A percentile compares a stretch with the other conserved stretches of the same genome.
phyloP scores from a whole-genome alignment of 2,888 invertebrate genomes.

The Leucania comma region DNA sequence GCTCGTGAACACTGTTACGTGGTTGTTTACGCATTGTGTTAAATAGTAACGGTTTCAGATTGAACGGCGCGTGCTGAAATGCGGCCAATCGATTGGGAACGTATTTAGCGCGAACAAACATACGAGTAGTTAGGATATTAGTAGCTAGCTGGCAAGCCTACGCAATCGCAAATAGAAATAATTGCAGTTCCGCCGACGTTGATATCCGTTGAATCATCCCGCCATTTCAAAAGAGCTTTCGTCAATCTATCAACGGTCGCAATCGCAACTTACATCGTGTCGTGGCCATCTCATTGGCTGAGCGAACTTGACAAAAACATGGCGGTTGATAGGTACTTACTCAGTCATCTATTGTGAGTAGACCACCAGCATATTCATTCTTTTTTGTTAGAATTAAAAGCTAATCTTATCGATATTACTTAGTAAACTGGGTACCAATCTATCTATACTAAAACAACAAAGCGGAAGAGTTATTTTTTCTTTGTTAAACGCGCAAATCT shows the following conservation, averaged over 20 bases:
- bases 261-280: slow-evolving; percentile 39
- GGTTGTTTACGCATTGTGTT: slow-evolving; percentile 80
- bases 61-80: slow-evolving; percentile 86
- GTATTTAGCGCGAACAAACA: slow-evolving; percentile 82
- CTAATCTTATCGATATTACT: slow-evolving; percentile 41
- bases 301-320: slow-evolving; percentile 29
- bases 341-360: slow-evolving; percentile 14
- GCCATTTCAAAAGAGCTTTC: slow-evolving; percentile 77
- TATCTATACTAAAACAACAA: too few relatives aligned
- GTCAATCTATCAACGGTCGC: slow-evolving; percentile 71
- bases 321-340: slow-evolving; percentile 11
- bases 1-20: slow-evolving; percentile 71
- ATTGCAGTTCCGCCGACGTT: slow-evolving; percentile 65
- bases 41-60: slow-evolving; percentile 82
- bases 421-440: slow-evolving; percentile 13
- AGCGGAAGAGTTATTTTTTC: too few relatives aligned
- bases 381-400: slow-evolving; percentile 38
- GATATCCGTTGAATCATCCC: slow-evolving; percentile 76
- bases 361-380: slow-evolving; percentile 12
- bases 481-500: too few relatives aligned
- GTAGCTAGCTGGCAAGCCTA: slow-evolving; percentile 50
- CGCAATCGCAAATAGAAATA: slow-evolving; percentile 72
- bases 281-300: slow-evolving; percentile 8
- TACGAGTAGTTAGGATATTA: slow-evolving; percentile 53
- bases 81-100: slow-evolving; percentile 85